Conservation (phyloP, 64 coral and sea anemone genomes). For the Montipora foliosa region DNA sequence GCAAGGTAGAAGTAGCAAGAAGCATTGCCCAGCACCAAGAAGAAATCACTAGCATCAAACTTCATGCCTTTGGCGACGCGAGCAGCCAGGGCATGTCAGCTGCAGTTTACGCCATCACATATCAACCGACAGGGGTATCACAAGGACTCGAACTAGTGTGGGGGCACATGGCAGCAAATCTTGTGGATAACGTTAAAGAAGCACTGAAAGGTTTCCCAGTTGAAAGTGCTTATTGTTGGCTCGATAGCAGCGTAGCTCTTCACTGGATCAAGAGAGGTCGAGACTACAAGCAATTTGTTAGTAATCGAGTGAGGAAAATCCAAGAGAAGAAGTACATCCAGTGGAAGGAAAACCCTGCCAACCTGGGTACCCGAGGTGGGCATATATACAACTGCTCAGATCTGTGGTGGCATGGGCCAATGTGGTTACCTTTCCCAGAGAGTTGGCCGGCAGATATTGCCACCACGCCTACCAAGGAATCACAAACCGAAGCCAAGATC, state of each 20-base stretch:
- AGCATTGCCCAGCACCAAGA: slow-evolving; percentile 52
- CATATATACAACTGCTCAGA: no score
- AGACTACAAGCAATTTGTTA: slow-evolving; percentile 54
- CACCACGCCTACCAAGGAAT: slow-evolving; percentile 33
- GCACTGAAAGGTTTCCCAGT: slow-evolving; percentile 49
- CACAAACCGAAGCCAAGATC: slow-evolving; percentile 34
- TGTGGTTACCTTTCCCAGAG: slow-evolving; percentile 43
- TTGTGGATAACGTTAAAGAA: slow-evolving; percentile 34
- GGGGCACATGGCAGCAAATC: slow-evolving; percentile 10
- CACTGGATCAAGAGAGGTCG: slow-evolving; percentile 52
- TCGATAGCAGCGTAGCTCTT: slow-evolving; percentile 44
- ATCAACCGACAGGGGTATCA: slow-evolving; percentile 49
- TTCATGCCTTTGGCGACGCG: slow-evolving; percentile 55
- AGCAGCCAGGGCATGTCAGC: slow-evolving; percentile 20
- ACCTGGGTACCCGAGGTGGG: slow-evolving; percentile 38
- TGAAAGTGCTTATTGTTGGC: slow-evolving; percentile 17
- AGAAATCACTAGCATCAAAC: slow-evolving; percentile 31
- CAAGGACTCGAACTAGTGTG: slow-evolving; percentile 70
- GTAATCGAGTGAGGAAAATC: slow-evolving; percentile 50
- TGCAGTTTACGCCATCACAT: slow-evolving; percentile 37
- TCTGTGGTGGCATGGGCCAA: slow-evolving; percentile 20
- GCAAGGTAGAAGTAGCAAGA: slow-evolving; percentile 43
- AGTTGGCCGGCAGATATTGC: slow-evolving; percentile 58
- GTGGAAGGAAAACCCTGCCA: slow-evolving; percentile 68
- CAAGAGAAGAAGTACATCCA: slow-evolving; percentile 39